Evolutionary conservation across 2,888 invertebrate species (phyloP).

Genomic region (Drosophila heteroneura): DNA sequence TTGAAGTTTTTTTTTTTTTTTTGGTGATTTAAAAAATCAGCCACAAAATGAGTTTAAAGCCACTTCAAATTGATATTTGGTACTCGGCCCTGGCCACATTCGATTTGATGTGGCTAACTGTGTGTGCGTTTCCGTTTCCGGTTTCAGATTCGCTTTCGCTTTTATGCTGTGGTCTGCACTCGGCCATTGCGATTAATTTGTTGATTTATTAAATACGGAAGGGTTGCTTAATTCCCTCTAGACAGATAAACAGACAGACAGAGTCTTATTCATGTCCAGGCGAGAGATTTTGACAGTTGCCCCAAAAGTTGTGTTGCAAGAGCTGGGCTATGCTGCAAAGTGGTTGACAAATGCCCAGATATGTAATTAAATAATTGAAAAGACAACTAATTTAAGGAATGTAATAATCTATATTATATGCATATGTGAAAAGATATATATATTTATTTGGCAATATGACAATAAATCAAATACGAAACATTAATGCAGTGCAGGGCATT

Average conservation of each 20-base stretch:
- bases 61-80: conserved; percentile 66
- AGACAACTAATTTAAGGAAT: background rate
- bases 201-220: conserved; percentile 83
- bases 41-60: conserved; percentile 72
- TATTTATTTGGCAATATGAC: background rate
- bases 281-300: background rate
- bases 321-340: background rate
- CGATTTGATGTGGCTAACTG: conserved; percentile 70
- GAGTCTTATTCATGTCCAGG: conserved; percentile 56
- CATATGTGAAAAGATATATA: background rate
- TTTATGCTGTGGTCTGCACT: conserved; percentile 58
- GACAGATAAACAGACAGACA: conserved; percentile 24
- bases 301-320: conserved; percentile 8
- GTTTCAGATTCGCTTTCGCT: conserved; percentile 11
- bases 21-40: conserved; percentile 37
- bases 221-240: conserved; percentile 79
- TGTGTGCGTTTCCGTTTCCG: conserved; percentile 78
- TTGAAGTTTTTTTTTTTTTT: conserved; percentile 32
- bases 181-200: conserved; percentile 65
- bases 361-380: background rate
- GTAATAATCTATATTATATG: background rate
- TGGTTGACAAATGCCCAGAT: background rate
- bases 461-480: background rate
- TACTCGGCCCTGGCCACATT: conserved; percentile 20
- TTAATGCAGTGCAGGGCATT: background rate